Conservation (phyloP, 2,113 vertebrate genomes). For the Propithecus coquereli region DNA sequence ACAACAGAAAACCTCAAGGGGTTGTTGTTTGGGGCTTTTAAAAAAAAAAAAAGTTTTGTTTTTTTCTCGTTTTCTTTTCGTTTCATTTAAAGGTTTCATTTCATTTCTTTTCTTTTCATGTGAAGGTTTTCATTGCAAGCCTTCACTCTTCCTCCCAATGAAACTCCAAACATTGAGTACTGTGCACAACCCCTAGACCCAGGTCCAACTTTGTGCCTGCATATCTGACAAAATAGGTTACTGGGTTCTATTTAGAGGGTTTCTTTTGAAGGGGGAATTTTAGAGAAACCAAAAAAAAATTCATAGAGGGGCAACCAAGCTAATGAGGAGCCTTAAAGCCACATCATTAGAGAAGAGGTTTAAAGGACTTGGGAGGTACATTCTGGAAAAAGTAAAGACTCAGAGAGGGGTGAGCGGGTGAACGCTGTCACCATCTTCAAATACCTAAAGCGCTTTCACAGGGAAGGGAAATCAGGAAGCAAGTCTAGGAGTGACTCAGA, state of each 20-base stretch:
- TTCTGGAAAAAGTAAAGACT: not conserved
- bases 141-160: not conserved
- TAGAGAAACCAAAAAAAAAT: not conserved
- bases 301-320: not conserved
- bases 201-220: not conserved
- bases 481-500: not conserved
- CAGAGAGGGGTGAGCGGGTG: not conserved
- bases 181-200: not conserved
- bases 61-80: not conserved
- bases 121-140: not conserved
- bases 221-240: not conserved
- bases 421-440: no score
- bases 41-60: no score
- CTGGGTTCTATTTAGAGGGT: not conserved
- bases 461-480: not conserved
- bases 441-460: not conserved
- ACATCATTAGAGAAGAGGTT: not conserved
- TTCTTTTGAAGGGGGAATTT: not conserved
- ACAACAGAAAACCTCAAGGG: not conserved
- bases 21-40: not conserved
- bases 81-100: no score
- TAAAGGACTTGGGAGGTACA: rapidly evolving
- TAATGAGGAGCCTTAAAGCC: not conserved
- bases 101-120: not conserved
- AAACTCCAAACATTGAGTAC: rapidly evolving